Evolutionary conservation across 2,113 vertebrate species (phyloP).

Genomic region (Chlorocebus sabaeus): DNA sequence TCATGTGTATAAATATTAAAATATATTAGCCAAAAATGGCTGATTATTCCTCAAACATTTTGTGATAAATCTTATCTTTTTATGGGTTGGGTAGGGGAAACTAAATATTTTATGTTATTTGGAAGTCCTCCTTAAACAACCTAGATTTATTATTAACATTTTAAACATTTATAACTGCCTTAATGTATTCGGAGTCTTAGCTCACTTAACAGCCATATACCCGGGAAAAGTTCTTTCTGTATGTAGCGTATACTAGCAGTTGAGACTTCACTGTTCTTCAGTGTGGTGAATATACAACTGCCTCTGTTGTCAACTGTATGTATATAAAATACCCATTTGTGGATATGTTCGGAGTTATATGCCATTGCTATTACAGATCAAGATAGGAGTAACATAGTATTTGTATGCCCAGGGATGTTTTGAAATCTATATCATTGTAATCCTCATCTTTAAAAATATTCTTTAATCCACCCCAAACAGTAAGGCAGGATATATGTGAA

Average conservation of each 20-base stretch:
- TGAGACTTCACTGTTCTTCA: slow-evolving; percentile 22
- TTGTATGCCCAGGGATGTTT: slow-evolving; percentile 13
- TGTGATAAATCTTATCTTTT: slow-evolving; percentile 86
- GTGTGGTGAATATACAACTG: background rate
- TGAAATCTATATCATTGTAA: slow-evolving; percentile 49
- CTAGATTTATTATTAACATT: slow-evolving; percentile 86
- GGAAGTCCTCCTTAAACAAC: slow-evolving; percentile 86
- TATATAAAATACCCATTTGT: slow-evolving; percentile 34
- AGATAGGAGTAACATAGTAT: background rate
- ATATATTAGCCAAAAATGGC: slow-evolving; percentile 85
- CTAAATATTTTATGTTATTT: slow-evolving; percentile 89
- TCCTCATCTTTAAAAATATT: slow-evolving; percentile 37
- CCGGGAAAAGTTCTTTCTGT: slow-evolving; percentile 70
- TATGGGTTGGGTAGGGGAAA: slow-evolving; percentile 71
- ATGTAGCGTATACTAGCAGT: background rate
- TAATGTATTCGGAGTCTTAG: slow-evolving; percentile 76
- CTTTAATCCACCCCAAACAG: background rate
- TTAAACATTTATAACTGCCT: slow-evolving; percentile 84
- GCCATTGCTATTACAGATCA: slow-evolving; percentile 35
- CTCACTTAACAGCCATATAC: slow-evolving; percentile 70
- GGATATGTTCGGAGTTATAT: background rate
- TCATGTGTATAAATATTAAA: slow-evolving; percentile 90
- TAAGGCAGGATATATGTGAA: background rate
- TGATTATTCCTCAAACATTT: slow-evolving; percentile 87
- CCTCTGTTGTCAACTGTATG: background rate